Evolutionary conservation across 2,888 invertebrate genomes (phyloP).

Genomic region (Onthophagus sagittarius): DNA sequence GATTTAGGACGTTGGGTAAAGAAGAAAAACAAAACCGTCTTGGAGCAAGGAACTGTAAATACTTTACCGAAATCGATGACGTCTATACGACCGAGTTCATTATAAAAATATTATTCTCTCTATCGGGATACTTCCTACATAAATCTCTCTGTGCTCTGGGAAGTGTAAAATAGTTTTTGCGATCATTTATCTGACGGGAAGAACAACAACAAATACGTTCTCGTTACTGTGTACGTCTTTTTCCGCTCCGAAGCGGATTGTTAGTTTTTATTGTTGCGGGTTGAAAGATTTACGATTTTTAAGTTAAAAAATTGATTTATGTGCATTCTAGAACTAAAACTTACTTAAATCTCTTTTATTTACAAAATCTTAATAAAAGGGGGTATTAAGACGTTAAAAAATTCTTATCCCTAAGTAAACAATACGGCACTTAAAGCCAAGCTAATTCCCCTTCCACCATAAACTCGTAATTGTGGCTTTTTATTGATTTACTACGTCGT

Average conservation of each 20-base stretch:
- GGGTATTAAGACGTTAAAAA: not conserved
- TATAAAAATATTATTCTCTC: conserved; percentile 22
- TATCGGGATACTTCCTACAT: conserved; percentile 12
- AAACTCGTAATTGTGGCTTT: not conserved
- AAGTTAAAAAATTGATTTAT: not conserved
- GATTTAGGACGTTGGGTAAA: conserved; percentile 24
- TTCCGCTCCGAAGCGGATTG: not conserved
- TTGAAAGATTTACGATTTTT: not conserved
- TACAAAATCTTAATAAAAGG: not conserved
- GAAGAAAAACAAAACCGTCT: conserved; percentile 14
- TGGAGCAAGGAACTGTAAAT: not conserved
- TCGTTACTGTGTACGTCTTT: not conserved
- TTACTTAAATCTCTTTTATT: too few species aligned
- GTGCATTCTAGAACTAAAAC: not conserved
- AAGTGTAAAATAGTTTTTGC: conserved; percentile 11
- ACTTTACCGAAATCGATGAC: conserved; percentile 14
- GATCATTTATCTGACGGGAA: not conserved
- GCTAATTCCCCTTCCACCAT: not conserved
- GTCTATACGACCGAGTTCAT: conserved; percentile 18
- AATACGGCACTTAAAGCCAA: not conserved
- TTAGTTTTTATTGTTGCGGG: not conserved
- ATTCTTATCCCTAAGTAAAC: not conserved
- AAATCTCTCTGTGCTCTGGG: conserved; percentile 11
- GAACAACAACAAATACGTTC: conserved; percentile 10
- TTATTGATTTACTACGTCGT: not conserved